Base-by-base conservation (phyloP, 2,113 vertebrate species). In the Pleuronectes platessa region DNA sequence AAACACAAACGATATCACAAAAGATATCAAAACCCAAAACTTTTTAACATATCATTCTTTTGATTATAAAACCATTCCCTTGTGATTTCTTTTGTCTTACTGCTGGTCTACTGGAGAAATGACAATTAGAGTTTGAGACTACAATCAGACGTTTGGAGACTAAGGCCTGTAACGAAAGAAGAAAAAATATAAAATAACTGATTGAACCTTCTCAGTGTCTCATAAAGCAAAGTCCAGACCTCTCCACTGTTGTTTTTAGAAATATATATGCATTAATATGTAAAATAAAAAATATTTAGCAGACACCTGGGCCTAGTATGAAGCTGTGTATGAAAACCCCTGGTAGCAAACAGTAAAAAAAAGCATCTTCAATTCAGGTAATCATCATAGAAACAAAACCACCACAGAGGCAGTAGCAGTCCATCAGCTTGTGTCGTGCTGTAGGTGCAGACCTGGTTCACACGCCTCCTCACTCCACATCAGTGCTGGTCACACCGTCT, bases 401-500 rank as follows among this genome's bases (percentile, higher is more conserved):
- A 66, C 6, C 37, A 54, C 56, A 49, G 67, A 10, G 1, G 51
- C 45, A 68, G 61, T 61, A 76, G 63, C 20, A 58, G 54, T 47
- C 76, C 53, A 62, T 31, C 54, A 56, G 12, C 53, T 55, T 11
- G n/a, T 21, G 56, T 18, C 0, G 2, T 21, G 35, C 35, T 27
- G 15, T n/a, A 7, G 42, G 6, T 40, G 42, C 62, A 47, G 40
- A 40, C 31, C 51, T 40, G 47, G 24, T 56, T 26, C 27, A 18
- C 20, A 59, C 77, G 40, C 61, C 42, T 81, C 59, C 58, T 20
- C 21, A 13, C 37, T n/a, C 31, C 31, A 2, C n/a, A 31, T 64
- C 24, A 15, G 14, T 14, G 4, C 35, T 1, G 6, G 45, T 92
- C 81, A 93, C 63, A 80, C 91, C 4, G 93, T 82, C 82, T 96